Conservation (phyloP, 2,888 invertebrate species). For the Drosophila prostipennis region DNA sequence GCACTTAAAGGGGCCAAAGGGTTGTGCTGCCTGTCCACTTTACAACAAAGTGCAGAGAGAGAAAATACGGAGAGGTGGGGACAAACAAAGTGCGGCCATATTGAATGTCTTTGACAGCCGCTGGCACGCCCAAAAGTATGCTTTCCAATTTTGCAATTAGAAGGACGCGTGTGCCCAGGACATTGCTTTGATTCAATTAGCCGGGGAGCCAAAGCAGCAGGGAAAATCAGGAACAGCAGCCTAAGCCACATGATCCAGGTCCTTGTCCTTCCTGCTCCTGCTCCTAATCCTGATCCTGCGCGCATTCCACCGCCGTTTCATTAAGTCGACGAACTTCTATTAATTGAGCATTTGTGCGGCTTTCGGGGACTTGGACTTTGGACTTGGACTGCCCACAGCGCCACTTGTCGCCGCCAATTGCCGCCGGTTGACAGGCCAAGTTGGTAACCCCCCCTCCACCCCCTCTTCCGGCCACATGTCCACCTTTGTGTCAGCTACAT, state of each 20-base stretch:
- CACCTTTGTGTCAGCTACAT: constrained; percentile 68
- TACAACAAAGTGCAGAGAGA: constrained; percentile 3
- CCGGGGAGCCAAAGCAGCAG: constrained; percentile 29
- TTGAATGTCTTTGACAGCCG: constrained; percentile 71
- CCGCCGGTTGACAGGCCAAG: constrained; percentile 62
- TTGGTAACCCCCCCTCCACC: constrained; percentile 25
- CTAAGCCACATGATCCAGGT: constrained; percentile 68
- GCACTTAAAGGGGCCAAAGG: constrained; percentile 57
- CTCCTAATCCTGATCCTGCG: neutral
- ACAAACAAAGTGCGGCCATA: constrained; percentile 21
- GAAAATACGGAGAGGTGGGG: neutral
- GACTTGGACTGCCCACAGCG: constrained; percentile 51
- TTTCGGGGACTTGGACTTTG: constrained; percentile 14
- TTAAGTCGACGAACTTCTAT: constrained; percentile 73
- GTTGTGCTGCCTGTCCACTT: constrained; percentile 31
- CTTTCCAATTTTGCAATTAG: constrained; percentile 76
- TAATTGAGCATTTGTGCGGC: constrained; percentile 77
- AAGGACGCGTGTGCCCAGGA: constrained; percentile 54
- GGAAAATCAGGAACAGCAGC: constrained; percentile 23
- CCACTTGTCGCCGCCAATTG: constrained; percentile 68
- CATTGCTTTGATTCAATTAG: constrained; percentile 77
- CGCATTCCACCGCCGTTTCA: constrained; percentile 57
- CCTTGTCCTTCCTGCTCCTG: constrained; percentile 31
- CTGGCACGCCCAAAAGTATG: constrained; percentile 64
- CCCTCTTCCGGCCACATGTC: constrained; percentile 58